Evolutionary conservation across 2,797 vertebrate species (phyloP).

Genomic region (Fistularia commersonii): DNA sequence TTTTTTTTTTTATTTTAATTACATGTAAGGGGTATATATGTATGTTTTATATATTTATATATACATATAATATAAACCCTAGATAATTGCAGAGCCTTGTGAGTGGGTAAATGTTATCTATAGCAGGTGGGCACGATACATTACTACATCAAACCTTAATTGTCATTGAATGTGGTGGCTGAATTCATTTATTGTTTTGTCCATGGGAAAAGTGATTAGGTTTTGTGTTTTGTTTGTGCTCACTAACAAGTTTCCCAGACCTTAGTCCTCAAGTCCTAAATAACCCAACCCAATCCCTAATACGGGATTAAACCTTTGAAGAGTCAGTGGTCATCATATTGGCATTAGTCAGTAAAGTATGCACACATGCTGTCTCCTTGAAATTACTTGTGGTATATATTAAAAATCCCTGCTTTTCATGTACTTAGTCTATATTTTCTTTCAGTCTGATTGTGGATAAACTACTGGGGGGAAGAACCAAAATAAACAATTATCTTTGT

Average conservation of each 20-base stretch:
- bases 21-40: conserved; percentile 43
- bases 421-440: conserved; percentile 71
- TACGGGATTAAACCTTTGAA: conserved; percentile 48
- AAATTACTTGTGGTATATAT: conserved; percentile 73
- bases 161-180: conserved; percentile 58
- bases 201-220: conserved; percentile 65
- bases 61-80: conserved; percentile 20
- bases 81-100: conserved; percentile 44
- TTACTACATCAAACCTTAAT: conserved; percentile 45
- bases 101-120: conserved; percentile 56
- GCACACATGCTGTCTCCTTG: conserved; percentile 72
- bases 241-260: conserved; percentile 66
- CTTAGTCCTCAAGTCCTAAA: conserved; percentile 45
- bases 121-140: conserved; percentile 44
- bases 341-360: conserved; percentile 73
- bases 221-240: conserved; percentile 75
- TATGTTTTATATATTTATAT: conserved; percentile 27
- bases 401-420: conserved; percentile 70
- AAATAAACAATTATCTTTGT: conserved; percentile 77
- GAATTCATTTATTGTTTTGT: conserved; percentile 64
- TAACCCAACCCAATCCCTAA: conserved; percentile 50
- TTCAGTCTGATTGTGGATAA: conserved; percentile 74
- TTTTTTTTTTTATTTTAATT: conserved; percentile 60
- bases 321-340: conserved; percentile 66
- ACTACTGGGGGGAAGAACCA: conserved; percentile 74